phyloP scores from a whole-genome alignment of 2,888 invertebrate species.

The Agonum fuliginosum region DNA sequence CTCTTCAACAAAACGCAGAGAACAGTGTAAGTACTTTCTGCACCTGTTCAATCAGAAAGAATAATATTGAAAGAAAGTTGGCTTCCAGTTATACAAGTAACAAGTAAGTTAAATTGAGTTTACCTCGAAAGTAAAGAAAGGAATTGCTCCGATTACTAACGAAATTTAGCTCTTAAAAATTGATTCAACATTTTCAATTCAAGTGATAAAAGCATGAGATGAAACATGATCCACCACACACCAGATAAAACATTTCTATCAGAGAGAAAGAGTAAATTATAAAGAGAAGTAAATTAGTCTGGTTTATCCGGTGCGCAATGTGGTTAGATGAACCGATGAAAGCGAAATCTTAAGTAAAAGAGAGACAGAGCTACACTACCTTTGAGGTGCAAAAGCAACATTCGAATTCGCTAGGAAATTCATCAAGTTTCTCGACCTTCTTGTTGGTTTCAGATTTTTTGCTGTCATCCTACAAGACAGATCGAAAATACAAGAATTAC shows the following conservation, averaged over 20 bases:
- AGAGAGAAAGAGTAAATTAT: not conserved
- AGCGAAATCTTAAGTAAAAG: conserved; percentile 50
- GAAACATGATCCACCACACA: conserved; percentile 42
- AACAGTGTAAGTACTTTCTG: too few relatives aligned
- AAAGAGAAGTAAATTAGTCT: not conserved
- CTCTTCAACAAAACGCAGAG: not conserved
- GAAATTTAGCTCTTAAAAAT: conserved; percentile 34
- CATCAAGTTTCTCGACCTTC: conserved; percentile 81
- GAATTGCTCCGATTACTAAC: conserved; percentile 18
- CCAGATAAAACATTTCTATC: conserved; percentile 33
- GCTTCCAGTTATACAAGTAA: conserved; percentile 32
- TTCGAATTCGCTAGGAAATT: conserved; percentile 96
- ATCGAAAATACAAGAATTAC: conserved; percentile 67
- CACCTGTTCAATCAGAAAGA: not conserved
- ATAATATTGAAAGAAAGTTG: conserved; percentile 15
- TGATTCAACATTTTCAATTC: conserved; percentile 35
- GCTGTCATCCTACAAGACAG: conserved; percentile 72
- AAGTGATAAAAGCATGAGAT: conserved; percentile 46
- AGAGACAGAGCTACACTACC: conserved; percentile 78
- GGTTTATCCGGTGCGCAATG: conserved; percentile 48
- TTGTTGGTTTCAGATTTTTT: conserved; percentile 79
- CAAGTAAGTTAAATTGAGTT: conserved; percentile 34
- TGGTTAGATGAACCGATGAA: conserved; percentile 50
- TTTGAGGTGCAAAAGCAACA: conserved; percentile 98
- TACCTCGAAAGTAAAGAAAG: conserved; percentile 42